Conservation (phyloP, 2,113 vertebrate species). For the Corvus moneduloides region DNA sequence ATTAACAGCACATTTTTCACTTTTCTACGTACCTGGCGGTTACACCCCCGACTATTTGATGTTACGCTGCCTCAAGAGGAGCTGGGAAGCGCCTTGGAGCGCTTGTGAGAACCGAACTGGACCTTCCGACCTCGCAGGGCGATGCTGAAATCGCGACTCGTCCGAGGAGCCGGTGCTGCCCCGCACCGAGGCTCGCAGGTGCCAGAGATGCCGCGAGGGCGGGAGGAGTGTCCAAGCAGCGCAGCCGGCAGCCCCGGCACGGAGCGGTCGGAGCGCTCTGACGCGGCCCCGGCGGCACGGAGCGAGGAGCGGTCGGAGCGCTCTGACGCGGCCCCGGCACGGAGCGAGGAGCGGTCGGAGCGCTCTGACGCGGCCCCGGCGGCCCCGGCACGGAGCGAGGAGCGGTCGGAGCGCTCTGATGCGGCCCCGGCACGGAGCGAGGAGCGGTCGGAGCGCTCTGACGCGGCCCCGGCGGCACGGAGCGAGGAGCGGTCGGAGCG, state of each 20-base stretch:
- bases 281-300: too few relatives aligned
- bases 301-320: too few relatives aligned
- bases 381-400: neutral
- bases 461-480: too few relatives aligned
- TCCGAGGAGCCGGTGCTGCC: neutral
- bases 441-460: neutral
- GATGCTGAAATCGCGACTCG: neutral
- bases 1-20: fast-evolving
- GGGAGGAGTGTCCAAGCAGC: too few relatives aligned
- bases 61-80: neutral
- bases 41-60: too few relatives aligned
- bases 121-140: fast-evolving
- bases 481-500: too few relatives aligned
- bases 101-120: fast-evolving
- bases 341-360: too few relatives aligned
- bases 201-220: neutral
- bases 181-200: neutral
- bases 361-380: too few relatives aligned
- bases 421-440: neutral
- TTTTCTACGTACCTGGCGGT: neutral
- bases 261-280: too few relatives aligned
- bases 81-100: neutral
- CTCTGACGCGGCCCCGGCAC: too few relatives aligned
- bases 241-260: too few relatives aligned
- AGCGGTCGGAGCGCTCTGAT: neutral